Evolutionary conservation across 2,888 invertebrate species (phyloP), one percentile per base, ranked within the genome.

Genomic region (Thecocarcelia acutangulata): DNA sequence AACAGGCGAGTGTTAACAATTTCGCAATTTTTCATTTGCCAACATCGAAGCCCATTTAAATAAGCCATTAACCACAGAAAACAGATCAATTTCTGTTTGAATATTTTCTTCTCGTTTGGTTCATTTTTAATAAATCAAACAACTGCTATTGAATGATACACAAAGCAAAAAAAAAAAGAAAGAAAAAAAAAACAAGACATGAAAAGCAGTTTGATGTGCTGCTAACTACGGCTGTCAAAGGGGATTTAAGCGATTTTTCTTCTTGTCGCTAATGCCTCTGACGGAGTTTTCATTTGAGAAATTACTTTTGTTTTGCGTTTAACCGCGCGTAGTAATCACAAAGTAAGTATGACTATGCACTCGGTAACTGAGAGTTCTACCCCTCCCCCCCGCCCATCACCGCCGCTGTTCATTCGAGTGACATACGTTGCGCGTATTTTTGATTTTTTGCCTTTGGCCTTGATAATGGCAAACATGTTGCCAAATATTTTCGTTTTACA

Each of bases 241-340:
- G 89, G 89, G 90, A 89, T 90, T 88, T 89, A 86, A 85, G 87
- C 88, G 88, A 89, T 89, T 89, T 89, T 88, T 89, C 90, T 89
- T 75, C 78, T 83, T 84, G 58, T 58, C 68, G 68, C 84, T 85
- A 85, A 84, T 85, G 84, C 40, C 69, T 72, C 72, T 70, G 42
- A 61, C 33, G 64, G 66, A 64, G 59, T 78, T 69, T 66, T 59
- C 73, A 68, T 72, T 68, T 58, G 87, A 87, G 84, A 89, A 89
- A 88, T 89, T 87, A 86, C 88, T 87, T 79, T 88, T 89, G 87
- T 87, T 88, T 86, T 88, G 89, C 87, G 88, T 89, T 89, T 89
- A 89, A 88, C 88, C 88, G 89, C 88, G 89, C 89, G 86, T 89
- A 87, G 89, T 88, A 89, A 88, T 89, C 89, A 87, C 85, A 74